Conservation (phyloP, 1,140 invertebrate species). For the Chymomyza costata region DNA sequence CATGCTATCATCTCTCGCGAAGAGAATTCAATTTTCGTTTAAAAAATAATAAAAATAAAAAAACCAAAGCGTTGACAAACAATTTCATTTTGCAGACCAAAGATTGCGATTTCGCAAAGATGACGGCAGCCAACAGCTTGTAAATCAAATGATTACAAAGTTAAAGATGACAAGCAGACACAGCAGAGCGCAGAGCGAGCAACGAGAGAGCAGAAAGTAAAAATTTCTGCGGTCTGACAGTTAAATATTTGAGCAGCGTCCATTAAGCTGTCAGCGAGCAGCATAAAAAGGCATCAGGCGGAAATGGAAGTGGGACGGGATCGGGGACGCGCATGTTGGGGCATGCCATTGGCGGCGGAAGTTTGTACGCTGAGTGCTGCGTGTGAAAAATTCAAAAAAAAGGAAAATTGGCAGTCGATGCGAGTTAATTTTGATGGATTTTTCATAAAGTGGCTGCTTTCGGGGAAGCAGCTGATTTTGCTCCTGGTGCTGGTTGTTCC, state of each 20-base stretch:
- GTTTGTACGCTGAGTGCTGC: slow-evolving; percentile 27
- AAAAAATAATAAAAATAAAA: no score
- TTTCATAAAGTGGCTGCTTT: slow-evolving; percentile 17
- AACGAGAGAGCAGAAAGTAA: no score
- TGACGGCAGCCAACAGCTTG: slow-evolving; percentile 21
- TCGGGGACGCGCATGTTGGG: no score
- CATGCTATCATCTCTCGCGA: slow-evolving; percentile 48
- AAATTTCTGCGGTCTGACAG: neutral
- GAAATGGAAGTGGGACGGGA: slow-evolving; percentile 33
- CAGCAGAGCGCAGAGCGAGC: no score
- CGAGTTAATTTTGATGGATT: slow-evolving; percentile 40
- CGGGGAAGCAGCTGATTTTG: neutral
- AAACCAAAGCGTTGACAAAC: slow-evolving; percentile 59
- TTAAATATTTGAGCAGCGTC: slow-evolving; percentile 44
- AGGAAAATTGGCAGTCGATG: slow-evolving; percentile 28
- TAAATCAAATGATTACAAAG: slow-evolving; percentile 62
- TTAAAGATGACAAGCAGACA: no score
- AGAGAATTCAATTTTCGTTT: slow-evolving; percentile 2
- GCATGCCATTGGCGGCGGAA: slow-evolving; percentile 53
- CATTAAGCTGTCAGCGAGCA: slow-evolving; percentile 59
- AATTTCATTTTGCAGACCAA: slow-evolving; percentile 60
- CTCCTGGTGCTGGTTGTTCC: neutral
- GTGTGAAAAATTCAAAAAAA: slow-evolving; percentile 45
- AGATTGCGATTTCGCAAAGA: no score
- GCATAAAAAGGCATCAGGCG: slow-evolving; percentile 15